Base-by-base conservation (phyloP, 2,113 vertebrate genomes). In the Albula glossodonta region DNA sequence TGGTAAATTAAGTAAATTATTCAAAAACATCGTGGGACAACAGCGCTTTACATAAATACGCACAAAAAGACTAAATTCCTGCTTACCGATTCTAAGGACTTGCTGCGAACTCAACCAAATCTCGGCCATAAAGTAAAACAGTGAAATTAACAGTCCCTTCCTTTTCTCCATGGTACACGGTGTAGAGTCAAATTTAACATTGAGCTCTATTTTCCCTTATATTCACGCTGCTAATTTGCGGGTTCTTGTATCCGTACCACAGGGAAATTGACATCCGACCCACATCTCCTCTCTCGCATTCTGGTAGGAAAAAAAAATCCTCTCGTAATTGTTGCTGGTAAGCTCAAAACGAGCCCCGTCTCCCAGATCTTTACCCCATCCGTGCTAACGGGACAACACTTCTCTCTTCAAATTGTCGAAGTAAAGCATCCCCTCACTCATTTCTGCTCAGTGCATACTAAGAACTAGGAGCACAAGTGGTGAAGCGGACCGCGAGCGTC, bases 11-110 rank as follows among this genome's bases (percentile, higher is more conserved):
- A 31, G 70, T 74, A 74, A 9, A 31, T 25, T 8, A 74, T 74
- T 4, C 70, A 7, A 31, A 74, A 8, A 22, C 70, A 31, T 22
- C 9, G 70, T 56, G 53, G 12, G 53, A 56, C 53, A 56, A 56
- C 53, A 56, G 7, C 7, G 12, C 53, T 56, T 56, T 7, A 56
- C 53, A 86, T 78, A 89, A 80, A n/a, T 81, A 83, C 84, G 84
- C 12, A 22, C 2, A 70, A 22, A 50, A 22, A 83, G 13, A 22
- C 41, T 15, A 11, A 50, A 79, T 41, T 41, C 7, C 80, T 87
- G 96, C 97, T 97, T 93, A 98, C 97, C 97, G 91, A 99, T 97
- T 92, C 97, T 93, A 90, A 98, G 95, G 89, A 98, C 97, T 94
- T 98, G 97, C 93, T 96, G 97, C 66, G 94, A 93, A 92, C 96